These are phyloP conservation scores for Anguilla marmorata DNA, from an alignment of 2,797 vertebrate species.

Conservation along the genomic window DNA sequence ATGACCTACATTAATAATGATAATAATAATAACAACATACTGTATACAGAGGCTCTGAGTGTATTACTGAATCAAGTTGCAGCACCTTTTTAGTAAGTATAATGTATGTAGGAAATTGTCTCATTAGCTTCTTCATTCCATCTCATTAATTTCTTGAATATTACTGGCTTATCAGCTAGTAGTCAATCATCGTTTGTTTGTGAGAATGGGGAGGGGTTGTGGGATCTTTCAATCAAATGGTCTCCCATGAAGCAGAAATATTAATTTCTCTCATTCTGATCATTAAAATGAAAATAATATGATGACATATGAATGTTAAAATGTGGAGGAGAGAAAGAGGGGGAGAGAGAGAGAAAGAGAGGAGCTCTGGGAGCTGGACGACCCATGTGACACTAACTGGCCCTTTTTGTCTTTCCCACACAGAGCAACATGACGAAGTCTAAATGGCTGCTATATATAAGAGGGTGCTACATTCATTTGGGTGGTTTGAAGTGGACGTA, in stretches of 20 bases:
- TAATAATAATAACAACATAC: too few relatives aligned
- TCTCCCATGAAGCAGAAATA: neutral
- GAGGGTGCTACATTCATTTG: conserved; percentile 30
- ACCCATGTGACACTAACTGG: conserved; percentile 71
- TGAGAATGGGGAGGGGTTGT: neutral
- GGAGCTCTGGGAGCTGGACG: conserved; percentile 66
- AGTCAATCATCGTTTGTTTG: neutral
- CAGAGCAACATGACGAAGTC: conserved; percentile 67
- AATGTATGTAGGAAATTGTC: too few relatives aligned
- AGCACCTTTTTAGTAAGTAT: too few relatives aligned
- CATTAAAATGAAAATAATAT: neutral
- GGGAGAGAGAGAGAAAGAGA: conserved; percentile 34
- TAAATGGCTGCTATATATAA: conserved; percentile 61
- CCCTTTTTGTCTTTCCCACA: conserved; percentile 79
- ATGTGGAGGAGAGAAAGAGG: conserved; percentile 35
- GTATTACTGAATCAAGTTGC: too few relatives aligned
- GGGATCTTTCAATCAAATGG: neutral
- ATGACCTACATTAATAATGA: too few relatives aligned
- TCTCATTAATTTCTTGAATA: neutral
- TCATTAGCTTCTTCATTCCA: too few relatives aligned
- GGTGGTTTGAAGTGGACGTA: conserved; percentile 28
- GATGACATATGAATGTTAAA: conserved; percentile 39
- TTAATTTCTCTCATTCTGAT: neutral
- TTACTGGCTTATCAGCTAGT: neutral
- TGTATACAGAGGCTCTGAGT: too few relatives aligned